Base-by-base conservation (phyloP, 2,113 vertebrate genomes). In the Carettochelys insculpta region DNA sequence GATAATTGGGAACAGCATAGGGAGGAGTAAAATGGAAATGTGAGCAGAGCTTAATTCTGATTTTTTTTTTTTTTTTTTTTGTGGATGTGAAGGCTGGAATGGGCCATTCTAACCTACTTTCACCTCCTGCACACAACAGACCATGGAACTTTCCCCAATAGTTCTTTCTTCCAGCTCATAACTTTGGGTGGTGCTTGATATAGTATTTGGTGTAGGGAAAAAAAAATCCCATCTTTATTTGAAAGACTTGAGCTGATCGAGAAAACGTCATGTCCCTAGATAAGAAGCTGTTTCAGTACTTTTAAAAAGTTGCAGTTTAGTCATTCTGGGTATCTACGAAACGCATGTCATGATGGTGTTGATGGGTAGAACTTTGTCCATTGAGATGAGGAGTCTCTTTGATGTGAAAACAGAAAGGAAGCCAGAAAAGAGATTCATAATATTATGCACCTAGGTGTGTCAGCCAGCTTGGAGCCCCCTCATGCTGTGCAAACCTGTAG, bases 291-390 rank as follows among this genome's bases (percentile, higher is more conserved):
- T 65, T 68, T 13, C 0, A 1, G 38, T 65, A 56, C 79, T 0
- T n/a, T 0, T 51, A 51, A 51, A 29, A 83, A 19, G 0, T 0
- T 2, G 0, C 5, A 0, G 17, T 54, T 71, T 29, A 52, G 51
- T n/a, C 19, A 41, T 17, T 4, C 27, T 38, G 11, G 48, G 17
- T 0, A 0, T 48, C 43, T 45, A 3, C 0, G 0, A 29, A 0
- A 0, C 68, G 82, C 61, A 19, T 53, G 47, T 1, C 1, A 14
- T 29, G 25, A 31, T 0, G 1, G 12, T 3, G 3, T 16, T 10
- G 29, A 76, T 41, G 65, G 17, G 11, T 73, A 43, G 24, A 25
- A 38, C 68, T 73, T 43, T 73, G 77, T 41, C 16, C 11, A 16
- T 52, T 27, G 41, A 52, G 58, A 0, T 0, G 50, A 53, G 82